Evolutionary conservation across 1,140 invertebrate species (phyloP).

Genomic region (Luehdorfia chinensis): DNA sequence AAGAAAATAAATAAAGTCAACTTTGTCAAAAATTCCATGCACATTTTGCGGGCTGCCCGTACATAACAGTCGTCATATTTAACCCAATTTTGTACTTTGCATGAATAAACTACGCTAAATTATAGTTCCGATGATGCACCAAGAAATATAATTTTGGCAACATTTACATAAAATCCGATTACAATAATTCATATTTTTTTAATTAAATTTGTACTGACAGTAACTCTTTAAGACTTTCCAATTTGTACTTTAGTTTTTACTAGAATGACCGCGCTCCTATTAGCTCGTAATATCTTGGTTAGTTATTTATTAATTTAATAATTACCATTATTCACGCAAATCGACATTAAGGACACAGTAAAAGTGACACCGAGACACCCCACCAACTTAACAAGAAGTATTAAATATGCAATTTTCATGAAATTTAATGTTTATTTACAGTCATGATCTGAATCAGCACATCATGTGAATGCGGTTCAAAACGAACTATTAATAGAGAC

Average conservation of each 20-base stretch:
- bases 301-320: conserved; percentile 31
- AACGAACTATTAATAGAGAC: conserved; percentile 11
- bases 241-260: conserved; percentile 77
- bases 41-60: conserved; percentile 52
- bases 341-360: conserved; percentile 39
- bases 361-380: conserved; percentile 52
- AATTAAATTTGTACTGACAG: conserved; percentile 75
- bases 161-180: conserved; percentile 70
- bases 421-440: conserved; percentile 54
- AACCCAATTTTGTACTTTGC: conserved; percentile 55
- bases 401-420: conserved; percentile 36
- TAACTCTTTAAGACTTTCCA: conserved; percentile 68
- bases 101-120: conserved; percentile 59
- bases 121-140: conserved; percentile 55
- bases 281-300: conserved; percentile 36
- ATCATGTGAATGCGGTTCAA: conserved; percentile 9
- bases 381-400: conserved; percentile 44
- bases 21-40: conserved; percentile 18
- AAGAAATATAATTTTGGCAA: conserved; percentile 74
- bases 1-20: conserved; percentile 9
- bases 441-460: conserved; percentile 32
- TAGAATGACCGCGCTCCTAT: conserved; percentile 59
- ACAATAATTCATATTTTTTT: conserved; percentile 39
- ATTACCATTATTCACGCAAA: conserved; percentile 23
- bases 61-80: conserved; percentile 30